These are phyloP conservation scores for Phyllotis vaccarum DNA, from an alignment of 2,797 vertebrate species.

Conservation along the genomic window DNA sequence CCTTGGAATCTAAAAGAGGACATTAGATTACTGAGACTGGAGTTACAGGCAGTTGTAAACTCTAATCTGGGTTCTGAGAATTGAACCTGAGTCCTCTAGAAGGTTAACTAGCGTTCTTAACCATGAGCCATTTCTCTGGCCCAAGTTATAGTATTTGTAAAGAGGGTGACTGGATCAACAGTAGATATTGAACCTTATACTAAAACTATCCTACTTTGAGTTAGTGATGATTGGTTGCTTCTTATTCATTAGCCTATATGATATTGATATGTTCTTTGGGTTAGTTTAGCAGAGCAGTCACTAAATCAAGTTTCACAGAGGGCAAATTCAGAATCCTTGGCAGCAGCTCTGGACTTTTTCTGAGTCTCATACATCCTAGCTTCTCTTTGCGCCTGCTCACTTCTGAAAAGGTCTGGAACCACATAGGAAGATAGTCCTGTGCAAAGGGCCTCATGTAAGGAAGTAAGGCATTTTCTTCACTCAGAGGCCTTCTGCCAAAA, in stretches of 20 bases:
- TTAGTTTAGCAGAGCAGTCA: not conserved
- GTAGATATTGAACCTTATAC: not conserved
- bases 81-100: not conserved
- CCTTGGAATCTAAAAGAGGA: not conserved
- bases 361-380: not conserved
- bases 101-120: not conserved
- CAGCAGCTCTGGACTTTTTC: constrained; percentile 32
- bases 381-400: not conserved
- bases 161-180: not conserved
- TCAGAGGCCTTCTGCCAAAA: constrained; percentile 42
- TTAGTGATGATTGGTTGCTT: constrained; percentile 54
- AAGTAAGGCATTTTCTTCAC: constrained; percentile 5
- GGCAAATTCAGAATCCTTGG: constrained; percentile 28
- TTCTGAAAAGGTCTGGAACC: constrained; percentile 3
- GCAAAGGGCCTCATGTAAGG: not conserved
- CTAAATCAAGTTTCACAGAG: not conserved
- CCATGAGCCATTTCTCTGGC: not conserved
- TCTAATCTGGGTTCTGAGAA: not conserved
- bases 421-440: not conserved
- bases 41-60: not conserved
- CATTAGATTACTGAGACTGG: not conserved
- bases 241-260: constrained; percentile 7
- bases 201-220: not conserved
- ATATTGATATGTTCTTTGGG: constrained; percentile 14
- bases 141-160: not conserved